Base-by-base conservation (phyloP, 1,140 invertebrate genomes). In the Caligus rogercresseyi region DNA sequence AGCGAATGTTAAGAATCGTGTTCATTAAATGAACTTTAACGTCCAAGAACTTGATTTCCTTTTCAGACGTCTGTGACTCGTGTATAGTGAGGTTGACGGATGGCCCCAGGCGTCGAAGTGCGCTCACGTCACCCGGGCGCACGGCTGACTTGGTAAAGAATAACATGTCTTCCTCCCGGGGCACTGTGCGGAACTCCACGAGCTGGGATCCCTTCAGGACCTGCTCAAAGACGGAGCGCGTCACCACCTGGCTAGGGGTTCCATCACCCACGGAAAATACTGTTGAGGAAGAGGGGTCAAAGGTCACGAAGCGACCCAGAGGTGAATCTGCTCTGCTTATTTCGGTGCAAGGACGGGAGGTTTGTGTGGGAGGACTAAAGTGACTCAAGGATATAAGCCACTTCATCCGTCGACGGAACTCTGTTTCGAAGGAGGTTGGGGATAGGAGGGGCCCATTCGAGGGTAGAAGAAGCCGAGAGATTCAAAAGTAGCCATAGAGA, bases 51-150 rank as follows among this genome's bases (percentile, higher is more conserved):
- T 26, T 25, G 31, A 43, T 43, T 25, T 21, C 18, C 16, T 43
- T 43, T 3, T 60, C 57, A 19, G 53, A 54, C 14, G 24, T 60
- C 26, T 60, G 57, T 26, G 57, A 60, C 15, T 60, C 57, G 21
- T 60, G 57, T n/a, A 43, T 60, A 2, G 57, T 60, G 16, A 60
- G 21, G 51, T 60, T 60, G 2, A 60, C 57, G 16, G 24, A 20
- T 1, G 57, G 57, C 43, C 57, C 57, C n/a, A 60, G 21, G 16
- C 57, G 14, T 3, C 26, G 57, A 25, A 60, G 26, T n/a, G 24
- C 16, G n/a, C 14, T 31, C n/a, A 60, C 21, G 26, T 60, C 57
- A 25, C 16, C 57, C 2, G 57, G 26, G 2, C 20, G 18, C 24
- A 60, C 43, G 14, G 14, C 16, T 25, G 24, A 16, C 24, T 60